These are phyloP conservation scores for Nemopilema nomurai DNA, from an alignment of 30 jellyfish, hydroid and myxozoan genomes.

Conservation along the genomic window DNA sequence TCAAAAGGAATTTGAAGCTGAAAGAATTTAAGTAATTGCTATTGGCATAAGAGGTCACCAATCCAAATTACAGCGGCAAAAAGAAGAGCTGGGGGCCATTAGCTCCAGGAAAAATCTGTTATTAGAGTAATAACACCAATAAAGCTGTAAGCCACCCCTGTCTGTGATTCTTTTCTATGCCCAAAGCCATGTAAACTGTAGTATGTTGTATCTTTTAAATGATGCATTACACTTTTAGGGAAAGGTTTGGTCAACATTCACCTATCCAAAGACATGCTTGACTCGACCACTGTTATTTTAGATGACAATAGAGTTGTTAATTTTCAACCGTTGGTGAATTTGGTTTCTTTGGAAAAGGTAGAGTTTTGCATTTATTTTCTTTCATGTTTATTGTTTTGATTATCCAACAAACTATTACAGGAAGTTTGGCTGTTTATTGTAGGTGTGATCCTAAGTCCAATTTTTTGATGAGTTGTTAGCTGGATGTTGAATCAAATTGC, in stretches of 20 bases:
- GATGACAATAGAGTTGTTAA: constrained; percentile 20
- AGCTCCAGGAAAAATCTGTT: too few relatives aligned
- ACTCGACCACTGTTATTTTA: constrained; percentile 35
- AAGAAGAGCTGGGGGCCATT: too few relatives aligned
- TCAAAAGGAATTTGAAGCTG: too few relatives aligned
- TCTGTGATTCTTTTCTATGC: neutral
- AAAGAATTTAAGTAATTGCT: too few relatives aligned
- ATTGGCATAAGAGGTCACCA: too few relatives aligned
- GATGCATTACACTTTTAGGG: neutral
- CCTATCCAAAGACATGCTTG: constrained; percentile 5
- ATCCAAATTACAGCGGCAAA: too few relatives aligned
- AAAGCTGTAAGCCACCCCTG: too few relatives aligned
- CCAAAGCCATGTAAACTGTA: neutral
- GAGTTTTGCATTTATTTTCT: neutral
- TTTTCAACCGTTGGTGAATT: neutral
- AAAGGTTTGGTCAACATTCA: neutral
- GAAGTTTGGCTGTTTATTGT: neutral
- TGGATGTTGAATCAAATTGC: too few relatives aligned
- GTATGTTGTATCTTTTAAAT: too few relatives aligned
- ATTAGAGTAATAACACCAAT: too few relatives aligned
- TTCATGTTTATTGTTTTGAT: neutral
- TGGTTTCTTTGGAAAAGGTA: constrained; percentile 17
- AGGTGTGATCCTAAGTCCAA: too few relatives aligned
- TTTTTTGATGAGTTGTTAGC: too few relatives aligned
- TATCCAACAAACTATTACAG: neutral